These are phyloP conservation scores for Sabellastarte sp. DNA, from an alignment of 2,888 invertebrate species.

Conservation along the genomic window DNA sequence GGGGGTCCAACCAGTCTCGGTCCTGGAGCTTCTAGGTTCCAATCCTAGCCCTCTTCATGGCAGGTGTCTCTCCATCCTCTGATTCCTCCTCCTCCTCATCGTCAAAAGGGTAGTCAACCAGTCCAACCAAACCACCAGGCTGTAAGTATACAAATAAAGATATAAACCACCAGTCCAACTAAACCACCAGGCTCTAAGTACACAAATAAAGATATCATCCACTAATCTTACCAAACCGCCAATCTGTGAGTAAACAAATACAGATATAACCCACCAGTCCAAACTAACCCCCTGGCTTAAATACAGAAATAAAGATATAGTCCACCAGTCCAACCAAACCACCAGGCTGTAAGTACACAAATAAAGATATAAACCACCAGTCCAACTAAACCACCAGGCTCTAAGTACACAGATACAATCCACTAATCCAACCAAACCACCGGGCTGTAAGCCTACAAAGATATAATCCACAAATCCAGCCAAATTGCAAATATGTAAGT, in stretches of 20 bases:
- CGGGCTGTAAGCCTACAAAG: too few species aligned
- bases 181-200: conserved; percentile 49
- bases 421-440: too few species aligned
- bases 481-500: too few species aligned
- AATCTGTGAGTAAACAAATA: conserved; percentile 51
- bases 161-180: conserved; percentile 80
- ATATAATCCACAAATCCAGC: too few species aligned
- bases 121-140: conserved; percentile 56
- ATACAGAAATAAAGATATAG: too few species aligned
- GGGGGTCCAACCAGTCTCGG: too few species aligned
- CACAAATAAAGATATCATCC: conserved; percentile 87
- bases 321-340: conserved; percentile 72
- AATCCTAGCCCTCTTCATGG: conserved; percentile 21
- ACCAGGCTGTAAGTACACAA: conserved; percentile 48
- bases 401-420: too few species aligned
- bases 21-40: too few species aligned
- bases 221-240: conserved; percentile 69
- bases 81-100: conserved; percentile 73
- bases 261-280: conserved; percentile 89
- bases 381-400: too few species aligned
- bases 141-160: conserved; percentile 69
- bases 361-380: too few species aligned
- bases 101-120: conserved; percentile 91
- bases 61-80: conserved; percentile 10
- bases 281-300: too few species aligned